Percentiles rank a stretch among this genome's conserved stretches.
Evolutionary conservation across 1,140 invertebrate species (phyloP).

Genomic region (Bradynema listronoti): DNA sequence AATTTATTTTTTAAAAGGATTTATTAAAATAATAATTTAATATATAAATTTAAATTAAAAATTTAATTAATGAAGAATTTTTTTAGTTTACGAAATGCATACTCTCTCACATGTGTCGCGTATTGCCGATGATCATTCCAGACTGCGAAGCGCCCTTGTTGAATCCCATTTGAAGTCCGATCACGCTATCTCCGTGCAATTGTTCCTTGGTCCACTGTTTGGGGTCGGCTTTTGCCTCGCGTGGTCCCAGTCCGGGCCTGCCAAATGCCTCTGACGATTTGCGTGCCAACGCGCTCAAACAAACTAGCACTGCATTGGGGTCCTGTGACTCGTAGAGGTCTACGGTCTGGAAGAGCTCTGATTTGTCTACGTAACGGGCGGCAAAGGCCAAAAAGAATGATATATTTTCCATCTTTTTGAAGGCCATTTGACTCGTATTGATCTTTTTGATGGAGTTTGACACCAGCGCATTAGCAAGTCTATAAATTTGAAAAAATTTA

Average conservation of each 20-base stretch:
- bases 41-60: too few relatives aligned
- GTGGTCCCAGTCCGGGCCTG: slow-evolving; percentile 67
- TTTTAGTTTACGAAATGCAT: too few relatives aligned
- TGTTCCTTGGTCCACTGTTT: slow-evolving; percentile 82
- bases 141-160: slow-evolving; percentile 80
- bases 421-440: slow-evolving; percentile 49
- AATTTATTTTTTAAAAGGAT: too few relatives aligned
- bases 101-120: slow-evolving; percentile 63
- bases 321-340: slow-evolving; percentile 52
- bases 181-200: slow-evolving; percentile 72
- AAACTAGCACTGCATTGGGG: slow-evolving; percentile 52
- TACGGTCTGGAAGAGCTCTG: slow-evolving; percentile 52
- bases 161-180: slow-evolving; percentile 82
- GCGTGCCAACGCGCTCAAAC: slow-evolving; percentile 43
- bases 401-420: slow-evolving; percentile 56
- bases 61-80: too few relatives aligned
- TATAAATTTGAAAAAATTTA: too few relatives aligned
- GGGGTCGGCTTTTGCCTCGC: slow-evolving; percentile 75
- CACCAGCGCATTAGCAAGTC: slow-evolving; percentile 43
- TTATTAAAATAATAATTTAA: too few relatives aligned
- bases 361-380: slow-evolving; percentile 43
- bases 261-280: slow-evolving; percentile 47
- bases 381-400: slow-evolving; percentile 48
- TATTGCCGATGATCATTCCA: slow-evolving; percentile 73
- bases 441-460: slow-evolving; percentile 46